phyloP scores from a whole-genome alignment of 2,888 invertebrate species.

The Pollenia labialis region DNA sequence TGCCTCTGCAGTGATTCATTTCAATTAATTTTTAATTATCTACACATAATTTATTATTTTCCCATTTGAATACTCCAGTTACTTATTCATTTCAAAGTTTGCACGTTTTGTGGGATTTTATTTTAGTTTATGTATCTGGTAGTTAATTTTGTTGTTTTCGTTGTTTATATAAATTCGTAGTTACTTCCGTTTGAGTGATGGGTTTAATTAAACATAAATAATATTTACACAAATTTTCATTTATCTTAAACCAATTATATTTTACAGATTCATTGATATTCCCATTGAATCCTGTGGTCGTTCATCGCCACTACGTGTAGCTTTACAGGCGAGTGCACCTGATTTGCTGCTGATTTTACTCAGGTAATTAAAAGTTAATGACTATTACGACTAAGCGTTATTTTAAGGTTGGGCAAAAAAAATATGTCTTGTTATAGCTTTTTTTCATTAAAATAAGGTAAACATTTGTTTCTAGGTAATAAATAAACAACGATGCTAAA shows the following conservation, averaged over 20 bases:
- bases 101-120: background rate
- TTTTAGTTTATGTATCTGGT: background rate
- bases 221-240: constrained; percentile 26
- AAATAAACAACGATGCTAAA: too few species aligned
- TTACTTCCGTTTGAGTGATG: constrained; percentile 12
- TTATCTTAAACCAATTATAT: constrained; percentile 71
- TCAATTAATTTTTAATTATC: constrained; percentile 41
- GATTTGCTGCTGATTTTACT: constrained; percentile 91
- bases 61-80: background rate
- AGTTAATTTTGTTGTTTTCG: background rate
- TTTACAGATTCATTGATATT: constrained; percentile 88
- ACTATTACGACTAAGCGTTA: background rate
- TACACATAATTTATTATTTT: constrained; percentile 1
- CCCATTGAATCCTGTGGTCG: constrained; percentile 92
- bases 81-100: background rate
- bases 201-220: constrained; percentile 31
- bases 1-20: background rate
- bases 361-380: constrained; percentile 79
- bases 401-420: background rate
- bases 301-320: constrained; percentile 89
- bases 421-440: background rate
- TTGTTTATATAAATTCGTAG: background rate
- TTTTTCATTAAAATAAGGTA: background rate
- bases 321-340: constrained; percentile 89
- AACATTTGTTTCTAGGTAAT: too few species aligned